Percentiles rank a stretch among this genome's conserved stretches.
Conservation (phyloP, 2,113 vertebrate species). For the Poeciliopsis occidentalis region DNA sequence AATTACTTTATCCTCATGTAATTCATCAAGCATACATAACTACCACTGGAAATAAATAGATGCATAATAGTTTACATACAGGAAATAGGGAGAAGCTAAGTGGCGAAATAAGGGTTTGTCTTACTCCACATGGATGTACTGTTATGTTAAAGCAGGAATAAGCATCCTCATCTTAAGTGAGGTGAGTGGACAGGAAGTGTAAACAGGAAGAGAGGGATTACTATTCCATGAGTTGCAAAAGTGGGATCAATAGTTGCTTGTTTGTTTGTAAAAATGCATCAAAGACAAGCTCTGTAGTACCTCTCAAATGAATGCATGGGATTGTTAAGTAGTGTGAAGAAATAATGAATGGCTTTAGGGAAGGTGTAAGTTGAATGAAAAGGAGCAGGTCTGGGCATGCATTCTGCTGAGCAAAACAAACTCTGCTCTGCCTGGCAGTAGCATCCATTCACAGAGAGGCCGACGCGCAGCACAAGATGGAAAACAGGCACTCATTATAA, state of each 20-base stretch:
- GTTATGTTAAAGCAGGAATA: neutral
- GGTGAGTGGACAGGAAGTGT: slow-evolving; percentile 16
- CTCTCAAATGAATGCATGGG: slow-evolving; percentile 31
- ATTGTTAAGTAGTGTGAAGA: slow-evolving; percentile 41
- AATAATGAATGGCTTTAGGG: slow-evolving; percentile 42
- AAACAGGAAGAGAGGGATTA: slow-evolving; percentile 11
- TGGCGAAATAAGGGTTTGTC: neutral
- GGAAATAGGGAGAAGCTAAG: neutral
- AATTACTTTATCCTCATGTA: neutral
- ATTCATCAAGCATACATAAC: too few relatives aligned
- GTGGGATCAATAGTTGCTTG: slow-evolving; percentile 42
- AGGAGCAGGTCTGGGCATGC: slow-evolving; percentile 46
- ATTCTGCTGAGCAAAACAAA: slow-evolving; percentile 32
- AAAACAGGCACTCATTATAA: slow-evolving; percentile 65
- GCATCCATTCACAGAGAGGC: slow-evolving; percentile 24
- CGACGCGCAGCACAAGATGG: slow-evolving; percentile 37
- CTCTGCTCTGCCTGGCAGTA: slow-evolving; percentile 7
- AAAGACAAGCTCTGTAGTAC: slow-evolving; percentile 16
- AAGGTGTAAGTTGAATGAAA: slow-evolving; percentile 21
- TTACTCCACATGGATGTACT: slow-evolving; percentile 4
- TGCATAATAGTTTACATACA: neutral
- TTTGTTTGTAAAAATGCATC: slow-evolving; percentile 28
- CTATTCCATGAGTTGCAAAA: slow-evolving; percentile 43
- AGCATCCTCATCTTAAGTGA: slow-evolving; percentile 5
- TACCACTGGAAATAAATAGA: neutral